Base-by-base conservation (phyloP, 1,140 invertebrate species). In the Diachasmimorpha longicaudata region DNA sequence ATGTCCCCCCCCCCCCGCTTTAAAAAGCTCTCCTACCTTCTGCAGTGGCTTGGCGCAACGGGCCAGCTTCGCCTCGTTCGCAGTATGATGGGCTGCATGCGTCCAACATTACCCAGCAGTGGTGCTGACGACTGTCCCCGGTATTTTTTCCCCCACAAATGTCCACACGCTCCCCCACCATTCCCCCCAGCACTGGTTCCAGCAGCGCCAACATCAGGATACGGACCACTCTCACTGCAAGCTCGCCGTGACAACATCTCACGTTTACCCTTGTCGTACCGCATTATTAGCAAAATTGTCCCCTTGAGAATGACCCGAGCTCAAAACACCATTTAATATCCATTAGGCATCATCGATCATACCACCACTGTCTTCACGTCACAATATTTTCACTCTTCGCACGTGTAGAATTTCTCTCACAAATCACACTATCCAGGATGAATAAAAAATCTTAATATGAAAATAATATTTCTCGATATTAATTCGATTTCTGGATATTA, bases 1-100 rank as follows among this genome's bases (percentile, higher is more conserved):
- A n/a, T n/a, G n/a, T n/a, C n/a, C 16, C 19, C 19, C 44, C 4
- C 44, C 44, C 11, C n/a, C 2, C 31, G 31, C 2, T 31, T 31
- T 31, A 31, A 31, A 31, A 31, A 3, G 31, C 31, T 31, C 31
- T 42, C 85, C 79, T 82, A 92, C 92, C 92, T 92, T 88, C 90
- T 88, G 80, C 90, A 91, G 1, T 92, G 90, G 70, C 90, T 89
- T 13, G 92, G 92, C 2, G 92, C 92, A 21, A 92, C 92, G 0
- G 92, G 92, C 92, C 92, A 93, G 83, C 91, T 92, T 31, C 92
- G 88, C 58, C 92, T 87, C 0, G 92, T 93, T 23, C 92, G 88
- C 13, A 93, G 87, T 42, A 93, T 91, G n/a, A 93, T 89, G 5
- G 90, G 91, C 0, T 90, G 87, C 55, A 36, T 25, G 0, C 42